These are phyloP conservation scores for Orgyia antiqua DNA, from an alignment of 2,888 invertebrate genomes.

Conservation along the genomic window DNA sequence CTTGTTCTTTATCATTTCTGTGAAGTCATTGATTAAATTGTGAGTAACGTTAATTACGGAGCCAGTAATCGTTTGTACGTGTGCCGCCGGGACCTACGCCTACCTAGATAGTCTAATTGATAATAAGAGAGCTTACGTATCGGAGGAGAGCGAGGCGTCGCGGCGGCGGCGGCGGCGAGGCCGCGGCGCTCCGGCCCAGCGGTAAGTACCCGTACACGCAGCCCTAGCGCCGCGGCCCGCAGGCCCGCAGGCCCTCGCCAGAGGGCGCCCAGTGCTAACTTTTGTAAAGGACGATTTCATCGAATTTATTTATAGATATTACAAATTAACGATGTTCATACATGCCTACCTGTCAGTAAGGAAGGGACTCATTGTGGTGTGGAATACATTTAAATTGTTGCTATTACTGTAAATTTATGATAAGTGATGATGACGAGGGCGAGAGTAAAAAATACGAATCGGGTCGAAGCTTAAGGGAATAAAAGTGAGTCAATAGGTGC, in stretches of 20 bases:
- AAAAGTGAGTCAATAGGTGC: slow-evolving; percentile 75
- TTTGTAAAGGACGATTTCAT: slow-evolving; percentile 73
- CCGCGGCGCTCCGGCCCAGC: slow-evolving; percentile 17
- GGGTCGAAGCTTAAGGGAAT: slow-evolving; percentile 68
- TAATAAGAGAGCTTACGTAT: slow-evolving; percentile 62
- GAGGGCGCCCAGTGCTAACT: slow-evolving; percentile 44
- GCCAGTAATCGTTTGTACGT: slow-evolving; percentile 66
- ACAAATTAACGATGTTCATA: slow-evolving; percentile 67
- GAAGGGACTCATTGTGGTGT: slow-evolving; percentile 64
- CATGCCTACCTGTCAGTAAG: slow-evolving; percentile 56
- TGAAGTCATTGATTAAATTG: slow-evolving; percentile 62
- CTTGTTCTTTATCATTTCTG: slow-evolving; percentile 61
- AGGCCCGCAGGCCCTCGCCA: slow-evolving; percentile 20
- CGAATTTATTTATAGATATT: slow-evolving; percentile 78
- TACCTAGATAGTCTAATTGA: slow-evolving; percentile 68
- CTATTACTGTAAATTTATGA: slow-evolving; percentile 71
- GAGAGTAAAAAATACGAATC: slow-evolving; percentile 69
- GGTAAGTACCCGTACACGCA: not conserved
- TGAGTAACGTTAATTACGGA: slow-evolving; percentile 63
- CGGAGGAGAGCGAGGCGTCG: slow-evolving; percentile 54
- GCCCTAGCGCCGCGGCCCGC: too few relatives aligned
- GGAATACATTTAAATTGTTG: slow-evolving; percentile 71
- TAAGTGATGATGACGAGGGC: slow-evolving; percentile 52
- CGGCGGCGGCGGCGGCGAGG: slow-evolving; percentile 37
- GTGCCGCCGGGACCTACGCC: slow-evolving; percentile 51